Percentiles rank a stretch among this genome's conserved stretches.
Evolutionary conservation across 2,888 invertebrate genomes (phyloP).

Genomic region (Phyto melanocephala): DNA sequence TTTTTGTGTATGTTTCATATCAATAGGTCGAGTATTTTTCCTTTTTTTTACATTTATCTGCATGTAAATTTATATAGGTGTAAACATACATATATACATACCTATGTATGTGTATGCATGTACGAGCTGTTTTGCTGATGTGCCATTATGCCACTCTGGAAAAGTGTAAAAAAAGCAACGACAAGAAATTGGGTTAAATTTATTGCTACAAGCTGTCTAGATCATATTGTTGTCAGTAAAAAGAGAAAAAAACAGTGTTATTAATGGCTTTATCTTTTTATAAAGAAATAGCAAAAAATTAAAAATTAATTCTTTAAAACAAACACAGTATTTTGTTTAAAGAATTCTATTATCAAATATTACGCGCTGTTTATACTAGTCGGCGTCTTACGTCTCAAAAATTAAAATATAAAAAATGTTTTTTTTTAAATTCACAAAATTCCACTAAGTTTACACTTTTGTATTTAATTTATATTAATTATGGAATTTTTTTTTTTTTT

Average conservation of each 20-base stretch:
- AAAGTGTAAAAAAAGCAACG: slow-evolving; percentile 3
- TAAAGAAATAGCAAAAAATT: no score
- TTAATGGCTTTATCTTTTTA: background rate
- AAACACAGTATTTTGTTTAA: no score
- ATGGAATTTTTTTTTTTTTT: no score
- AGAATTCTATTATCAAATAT: no score
- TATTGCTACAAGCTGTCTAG: slow-evolving; percentile 23
- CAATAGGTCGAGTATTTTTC: slow-evolving; percentile 10
- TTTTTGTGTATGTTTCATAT: background rate
- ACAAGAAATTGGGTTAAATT: slow-evolving; percentile 31
- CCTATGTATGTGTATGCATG: background rate
- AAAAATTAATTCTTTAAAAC: no score
- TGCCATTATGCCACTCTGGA: background rate
- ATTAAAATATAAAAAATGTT: no score
- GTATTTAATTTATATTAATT: no score
- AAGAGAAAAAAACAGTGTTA: background rate
- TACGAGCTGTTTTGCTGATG: no score
- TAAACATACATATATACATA: background rate
- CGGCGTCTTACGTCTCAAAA: no score
- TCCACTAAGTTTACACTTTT: no score
- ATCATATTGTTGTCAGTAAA: background rate
- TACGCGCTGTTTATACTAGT: no score
- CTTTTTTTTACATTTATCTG: background rate
- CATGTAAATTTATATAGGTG: background rate
- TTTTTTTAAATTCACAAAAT: no score